Percentiles rank a stretch among this genome's conserved stretches.
phyloP scores from a whole-genome alignment of 2,888 invertebrate species.

The Pheosia gnoma region DNA sequence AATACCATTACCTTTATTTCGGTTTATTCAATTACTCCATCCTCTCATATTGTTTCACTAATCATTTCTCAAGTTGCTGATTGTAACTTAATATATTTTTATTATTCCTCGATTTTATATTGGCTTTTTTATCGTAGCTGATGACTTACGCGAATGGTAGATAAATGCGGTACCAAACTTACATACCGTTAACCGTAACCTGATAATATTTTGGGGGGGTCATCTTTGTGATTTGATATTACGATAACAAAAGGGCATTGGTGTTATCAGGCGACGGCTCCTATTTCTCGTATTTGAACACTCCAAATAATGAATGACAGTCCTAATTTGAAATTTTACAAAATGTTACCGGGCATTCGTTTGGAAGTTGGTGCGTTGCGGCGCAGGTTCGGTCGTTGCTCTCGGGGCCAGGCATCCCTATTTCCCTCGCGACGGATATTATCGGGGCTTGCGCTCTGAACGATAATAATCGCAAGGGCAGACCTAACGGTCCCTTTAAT shows the following conservation, averaged over 20 bases:
- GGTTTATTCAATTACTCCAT: too few species aligned
- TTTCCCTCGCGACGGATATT: conserved; percentile 57
- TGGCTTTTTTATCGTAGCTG: too few species aligned
- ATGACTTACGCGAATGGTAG: too few species aligned
- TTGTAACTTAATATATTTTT: too few species aligned
- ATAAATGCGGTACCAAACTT: too few species aligned
- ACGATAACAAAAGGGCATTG: background rate
- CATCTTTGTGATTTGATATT: background rate
- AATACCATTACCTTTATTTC: background rate
- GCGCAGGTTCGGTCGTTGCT: conserved; percentile 57
- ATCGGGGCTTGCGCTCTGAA: conserved; percentile 51
- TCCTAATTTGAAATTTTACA: conserved; percentile 55
- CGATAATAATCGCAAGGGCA: conserved; percentile 67
- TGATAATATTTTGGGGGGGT: too few species aligned
- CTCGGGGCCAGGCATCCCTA: conserved; percentile 53
- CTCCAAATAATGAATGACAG: conserved; percentile 55
- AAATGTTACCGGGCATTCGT: conserved; percentile 35
- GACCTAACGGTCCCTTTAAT: conserved; percentile 60
- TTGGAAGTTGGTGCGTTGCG: conserved; percentile 8
- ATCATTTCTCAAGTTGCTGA: too few species aligned
- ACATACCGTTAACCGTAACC: too few species aligned
- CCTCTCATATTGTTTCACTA: too few species aligned
- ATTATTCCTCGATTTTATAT: too few species aligned
- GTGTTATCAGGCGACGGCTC: background rate
- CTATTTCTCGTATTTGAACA: conserved; percentile 35